Percentiles rank a stretch among this genome's conserved stretches.
phyloP scores from a whole-genome alignment of 2,113 vertebrate genomes.

The Ancistrus triradiatus region DNA sequence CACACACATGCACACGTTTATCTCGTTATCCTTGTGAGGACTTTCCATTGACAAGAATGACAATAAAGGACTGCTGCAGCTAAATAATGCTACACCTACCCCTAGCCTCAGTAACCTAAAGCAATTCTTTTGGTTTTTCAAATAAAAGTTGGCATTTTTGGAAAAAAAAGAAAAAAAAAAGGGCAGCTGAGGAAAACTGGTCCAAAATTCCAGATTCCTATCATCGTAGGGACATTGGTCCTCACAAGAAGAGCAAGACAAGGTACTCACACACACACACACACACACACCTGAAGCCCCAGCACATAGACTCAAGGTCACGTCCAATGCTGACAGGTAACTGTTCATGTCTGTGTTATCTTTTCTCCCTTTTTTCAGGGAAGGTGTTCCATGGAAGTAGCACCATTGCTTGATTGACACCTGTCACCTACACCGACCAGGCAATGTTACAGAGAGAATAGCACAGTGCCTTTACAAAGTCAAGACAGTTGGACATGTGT shows the following conservation, averaged over 20 bases:
- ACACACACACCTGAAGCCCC: slow-evolving; percentile 32
- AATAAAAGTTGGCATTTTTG: too few species aligned
- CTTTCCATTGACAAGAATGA: too few species aligned
- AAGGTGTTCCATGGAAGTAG: slow-evolving; percentile 16
- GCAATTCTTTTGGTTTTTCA: too few species aligned
- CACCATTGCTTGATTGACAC: slow-evolving; percentile 59
- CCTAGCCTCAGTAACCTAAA: too few species aligned
- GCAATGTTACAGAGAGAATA: slow-evolving; percentile 18
- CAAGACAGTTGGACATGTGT: slow-evolving; percentile 40
- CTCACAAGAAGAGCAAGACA: too few species aligned
- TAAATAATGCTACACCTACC: too few species aligned
- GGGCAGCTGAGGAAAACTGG: too few species aligned
- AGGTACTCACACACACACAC: slow-evolving; percentile 38
- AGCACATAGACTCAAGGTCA: neutral
- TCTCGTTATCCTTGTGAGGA: too few species aligned
- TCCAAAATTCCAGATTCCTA: too few species aligned
- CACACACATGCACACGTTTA: slow-evolving; percentile 30
- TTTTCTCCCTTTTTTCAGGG: slow-evolving; percentile 53
- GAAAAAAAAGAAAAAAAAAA: too few species aligned
- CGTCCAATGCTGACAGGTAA: slow-evolving; percentile 29
- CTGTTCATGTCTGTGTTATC: slow-evolving; percentile 33
- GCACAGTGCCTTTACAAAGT: slow-evolving; percentile 1
- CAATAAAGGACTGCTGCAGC: too few species aligned
- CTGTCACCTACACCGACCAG: slow-evolving; percentile 37
- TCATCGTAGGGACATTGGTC: too few species aligned